Conservation (phyloP, 2,888 invertebrate genomes). For the Heliconius sara region DNA sequence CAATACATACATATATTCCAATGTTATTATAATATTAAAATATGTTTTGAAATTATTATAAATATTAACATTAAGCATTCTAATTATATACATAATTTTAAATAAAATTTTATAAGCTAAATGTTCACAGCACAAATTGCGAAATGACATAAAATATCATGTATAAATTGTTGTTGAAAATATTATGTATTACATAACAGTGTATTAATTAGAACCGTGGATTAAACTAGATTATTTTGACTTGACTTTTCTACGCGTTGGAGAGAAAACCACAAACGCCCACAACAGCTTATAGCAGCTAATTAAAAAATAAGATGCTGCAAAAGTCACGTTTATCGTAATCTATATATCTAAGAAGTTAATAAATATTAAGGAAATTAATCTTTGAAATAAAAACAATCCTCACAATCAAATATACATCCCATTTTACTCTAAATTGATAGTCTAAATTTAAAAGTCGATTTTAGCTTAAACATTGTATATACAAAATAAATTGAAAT, state of each 20-base stretch:
- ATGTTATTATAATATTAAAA: background rate
- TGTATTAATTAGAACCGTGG: background rate
- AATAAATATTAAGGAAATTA: background rate
- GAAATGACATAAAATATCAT: no score
- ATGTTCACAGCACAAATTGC: no score
- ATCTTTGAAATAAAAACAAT: background rate
- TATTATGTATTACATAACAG: background rate
- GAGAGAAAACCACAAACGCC: background rate
- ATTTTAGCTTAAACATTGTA: background rate
- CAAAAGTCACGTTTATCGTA: background rate
- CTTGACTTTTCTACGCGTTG: background rate
- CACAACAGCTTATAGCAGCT: background rate
- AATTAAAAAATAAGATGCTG: background rate
- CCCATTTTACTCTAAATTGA: background rate
- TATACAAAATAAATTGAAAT: constrained; percentile 8
- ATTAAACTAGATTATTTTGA: background rate
- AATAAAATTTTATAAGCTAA: no score
- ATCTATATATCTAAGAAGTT: background rate
- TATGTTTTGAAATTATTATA: no score
- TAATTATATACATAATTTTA: no score
- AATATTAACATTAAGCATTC: no score
- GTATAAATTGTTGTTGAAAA: no score
- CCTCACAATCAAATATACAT: background rate
- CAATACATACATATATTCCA: background rate
- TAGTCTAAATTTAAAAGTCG: background rate